phyloP scores from a whole-genome alignment of 35 echinoderm and acorn worm genomes.

The Hemicentrotus pulcherrimus region DNA sequence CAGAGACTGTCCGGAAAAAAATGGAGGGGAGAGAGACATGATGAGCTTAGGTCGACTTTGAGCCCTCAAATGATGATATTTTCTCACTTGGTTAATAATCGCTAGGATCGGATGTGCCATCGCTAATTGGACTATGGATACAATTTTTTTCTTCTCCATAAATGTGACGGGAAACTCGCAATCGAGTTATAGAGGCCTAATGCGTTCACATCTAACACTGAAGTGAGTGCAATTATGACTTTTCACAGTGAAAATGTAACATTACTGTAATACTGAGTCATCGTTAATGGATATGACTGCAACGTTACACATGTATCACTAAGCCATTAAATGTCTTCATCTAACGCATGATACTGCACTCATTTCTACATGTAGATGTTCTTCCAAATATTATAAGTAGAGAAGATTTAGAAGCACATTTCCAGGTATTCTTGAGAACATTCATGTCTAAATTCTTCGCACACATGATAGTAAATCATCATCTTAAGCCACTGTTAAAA shows the following conservation, averaged over 20 bases:
- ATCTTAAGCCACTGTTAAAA: neutral
- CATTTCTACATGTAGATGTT: neutral
- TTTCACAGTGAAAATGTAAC: neutral
- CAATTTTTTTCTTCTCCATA: neutral
- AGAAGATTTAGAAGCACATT: neutral
- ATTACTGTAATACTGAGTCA: neutral
- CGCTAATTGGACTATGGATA: neutral
- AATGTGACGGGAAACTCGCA: no score
- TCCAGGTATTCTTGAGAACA: neutral
- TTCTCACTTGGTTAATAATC: neutral
- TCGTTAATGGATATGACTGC: neutral
- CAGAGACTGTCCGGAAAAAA: neutral
- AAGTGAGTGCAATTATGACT: neutral
- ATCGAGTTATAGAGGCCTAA: no score
- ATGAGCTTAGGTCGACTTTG: neutral
- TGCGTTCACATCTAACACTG: conserved; percentile 8
- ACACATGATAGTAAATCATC: neutral
- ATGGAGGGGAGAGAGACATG: neutral
- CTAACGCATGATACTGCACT: neutral
- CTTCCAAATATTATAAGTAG: neutral
- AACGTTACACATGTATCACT: no score
- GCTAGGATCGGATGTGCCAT: neutral
- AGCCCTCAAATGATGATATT: neutral
- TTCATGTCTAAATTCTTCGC: neutral
- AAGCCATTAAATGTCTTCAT: neutral